These are phyloP conservation scores for Epirrhoe tristata DNA, from an alignment of 2,888 invertebrate species.

Conservation along the genomic window DNA sequence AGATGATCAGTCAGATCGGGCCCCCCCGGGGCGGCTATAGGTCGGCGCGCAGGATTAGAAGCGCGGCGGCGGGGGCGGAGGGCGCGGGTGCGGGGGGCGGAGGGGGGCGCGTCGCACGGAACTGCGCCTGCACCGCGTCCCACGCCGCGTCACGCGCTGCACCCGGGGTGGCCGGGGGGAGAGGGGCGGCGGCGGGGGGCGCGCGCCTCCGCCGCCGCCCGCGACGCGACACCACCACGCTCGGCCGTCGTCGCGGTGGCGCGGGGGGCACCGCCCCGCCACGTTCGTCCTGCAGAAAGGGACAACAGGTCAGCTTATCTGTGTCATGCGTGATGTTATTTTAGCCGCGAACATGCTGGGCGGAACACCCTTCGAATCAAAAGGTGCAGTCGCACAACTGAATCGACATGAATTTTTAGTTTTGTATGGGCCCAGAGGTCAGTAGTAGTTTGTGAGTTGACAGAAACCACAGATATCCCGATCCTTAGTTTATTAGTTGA, in stretches of 20 bases:
- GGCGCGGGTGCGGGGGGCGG: conserved; percentile 46
- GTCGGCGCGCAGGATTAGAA: conserved; percentile 71
- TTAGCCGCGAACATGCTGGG: too few species aligned
- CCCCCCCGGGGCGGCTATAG: conserved; percentile 53
- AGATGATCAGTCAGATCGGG: too few species aligned
- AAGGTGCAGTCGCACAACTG: too few species aligned
- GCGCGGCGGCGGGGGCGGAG: conserved; percentile 56
- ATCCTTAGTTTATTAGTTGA: too few species aligned
- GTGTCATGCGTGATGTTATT: too few species aligned
- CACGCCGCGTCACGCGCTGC: conserved; percentile 60
- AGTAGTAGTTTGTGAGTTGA: too few species aligned
- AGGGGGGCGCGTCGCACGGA: conserved; percentile 54
- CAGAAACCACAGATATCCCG: too few species aligned
- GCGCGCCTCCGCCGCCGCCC: conserved; percentile 33
- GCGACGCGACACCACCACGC: conserved; percentile 22
- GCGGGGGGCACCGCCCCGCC: conserved; percentile 32
- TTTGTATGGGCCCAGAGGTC: too few species aligned
- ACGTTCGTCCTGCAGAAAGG: conserved; percentile 53
- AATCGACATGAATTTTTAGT: too few species aligned
- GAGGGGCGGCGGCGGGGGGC: too few species aligned
- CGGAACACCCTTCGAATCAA: too few species aligned
- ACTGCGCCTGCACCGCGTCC: conserved; percentile 75
- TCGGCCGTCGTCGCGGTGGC: conserved; percentile 38
- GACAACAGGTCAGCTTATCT: neutral
- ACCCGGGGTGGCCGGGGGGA: conserved; percentile 20